A percentile compares a stretch with the other conserved stretches of the same genome.
These are phyloP conservation scores for Lucilia sericata DNA, from an alignment of 1,140 invertebrate species.

Conservation along the genomic window DNA sequence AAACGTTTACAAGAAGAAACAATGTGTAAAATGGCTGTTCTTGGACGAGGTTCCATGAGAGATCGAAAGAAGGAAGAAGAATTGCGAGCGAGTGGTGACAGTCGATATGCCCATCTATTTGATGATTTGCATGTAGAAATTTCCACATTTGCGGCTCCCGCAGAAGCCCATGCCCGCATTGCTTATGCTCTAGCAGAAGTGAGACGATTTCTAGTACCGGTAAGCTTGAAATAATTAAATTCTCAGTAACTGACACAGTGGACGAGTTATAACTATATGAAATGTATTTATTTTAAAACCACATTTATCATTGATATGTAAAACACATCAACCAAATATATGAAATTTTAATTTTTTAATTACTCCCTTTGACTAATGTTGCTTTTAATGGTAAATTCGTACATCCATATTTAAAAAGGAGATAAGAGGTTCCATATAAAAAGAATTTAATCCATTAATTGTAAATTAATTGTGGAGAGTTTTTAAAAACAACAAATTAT, in stretches of 20 bases:
- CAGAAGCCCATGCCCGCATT: conserved; percentile 89
- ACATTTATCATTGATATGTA: no score
- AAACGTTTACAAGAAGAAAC: conserved; percentile 92
- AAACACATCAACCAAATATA: no score
- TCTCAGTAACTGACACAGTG: no score
- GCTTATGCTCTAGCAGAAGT: conserved; percentile 86
- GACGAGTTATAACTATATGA: no score
- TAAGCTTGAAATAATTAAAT: conserved; percentile 66
- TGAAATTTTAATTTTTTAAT: no score
- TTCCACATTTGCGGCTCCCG: conserved; percentile 84
- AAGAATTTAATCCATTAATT: no score
- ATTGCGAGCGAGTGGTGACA: conserved; percentile 82
- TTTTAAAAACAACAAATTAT: no score
- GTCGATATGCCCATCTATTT: conserved; percentile 88
- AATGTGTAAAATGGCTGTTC: conserved; percentile 92
- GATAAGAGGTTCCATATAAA: no score
- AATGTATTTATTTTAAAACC: no score
- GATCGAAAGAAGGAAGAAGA: conserved; percentile 93
- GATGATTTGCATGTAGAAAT: conserved; percentile 93
- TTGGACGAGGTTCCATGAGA: conserved; percentile 90
- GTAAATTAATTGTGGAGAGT: no score
- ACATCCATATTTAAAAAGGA: background rate
- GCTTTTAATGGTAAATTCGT: background rate
- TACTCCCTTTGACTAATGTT: no score
- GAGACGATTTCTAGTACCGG: conserved; percentile 79